Percentiles rank a stretch among this genome's conserved stretches.
Conservation (phyloP, 2,113 vertebrate species). For the Nycticorax nycticorax region DNA sequence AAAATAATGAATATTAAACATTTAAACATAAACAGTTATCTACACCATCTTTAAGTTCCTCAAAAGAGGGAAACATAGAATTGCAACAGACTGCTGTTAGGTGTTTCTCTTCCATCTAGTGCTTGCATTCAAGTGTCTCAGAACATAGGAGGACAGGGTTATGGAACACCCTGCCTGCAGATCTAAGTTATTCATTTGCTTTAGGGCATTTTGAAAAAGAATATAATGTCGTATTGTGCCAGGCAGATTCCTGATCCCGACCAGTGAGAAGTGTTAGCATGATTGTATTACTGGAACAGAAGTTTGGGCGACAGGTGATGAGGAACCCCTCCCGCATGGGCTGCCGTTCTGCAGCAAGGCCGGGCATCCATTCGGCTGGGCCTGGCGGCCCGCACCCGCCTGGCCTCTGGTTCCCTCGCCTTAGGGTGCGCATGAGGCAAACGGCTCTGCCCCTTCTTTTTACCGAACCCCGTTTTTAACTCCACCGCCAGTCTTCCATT, state of each 20-base stretch:
- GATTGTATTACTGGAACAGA: neutral
- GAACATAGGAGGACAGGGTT: neutral
- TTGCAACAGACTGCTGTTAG: neutral
- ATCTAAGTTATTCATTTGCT: neutral
- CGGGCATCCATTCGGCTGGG: neutral
- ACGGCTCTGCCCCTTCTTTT: neutral
- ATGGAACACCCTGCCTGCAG: neutral
- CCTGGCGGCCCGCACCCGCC: too few relatives aligned
- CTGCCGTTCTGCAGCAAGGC: too few relatives aligned
- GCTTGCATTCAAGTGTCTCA: neutral
- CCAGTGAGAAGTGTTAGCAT: neutral
- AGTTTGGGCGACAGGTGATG: neutral
- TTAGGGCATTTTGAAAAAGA: neutral
- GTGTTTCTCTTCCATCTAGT: neutral
- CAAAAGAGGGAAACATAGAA: neutral
- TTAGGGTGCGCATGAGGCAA: rapidly evolving
- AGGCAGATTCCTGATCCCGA: neutral
- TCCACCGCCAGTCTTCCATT: neutral
- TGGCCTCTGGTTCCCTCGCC: neutral
- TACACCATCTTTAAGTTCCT: neutral
- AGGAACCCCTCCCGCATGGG: neutral
- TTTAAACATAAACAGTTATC: neutral
- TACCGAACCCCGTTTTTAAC: neutral
- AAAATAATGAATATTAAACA: neutral
- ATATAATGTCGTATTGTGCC: too few relatives aligned